A percentile compares a stretch with the other conserved stretches of the same genome.
Conservation (phyloP, 2,113 vertebrate species). For the Cochlearius cochlearius region DNA sequence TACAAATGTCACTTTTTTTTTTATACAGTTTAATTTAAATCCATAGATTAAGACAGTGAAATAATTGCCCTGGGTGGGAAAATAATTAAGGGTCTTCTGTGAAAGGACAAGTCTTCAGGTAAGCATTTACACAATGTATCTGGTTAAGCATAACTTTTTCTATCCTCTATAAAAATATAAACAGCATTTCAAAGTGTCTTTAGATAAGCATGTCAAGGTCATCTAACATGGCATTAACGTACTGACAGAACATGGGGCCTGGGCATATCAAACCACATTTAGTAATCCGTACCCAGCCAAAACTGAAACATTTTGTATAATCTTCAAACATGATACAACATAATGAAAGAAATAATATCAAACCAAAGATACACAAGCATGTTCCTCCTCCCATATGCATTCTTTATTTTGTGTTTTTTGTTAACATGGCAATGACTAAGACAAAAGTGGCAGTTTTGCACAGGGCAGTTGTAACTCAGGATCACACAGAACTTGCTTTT, state of each 20-base stretch:
- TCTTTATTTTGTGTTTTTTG: neutral
- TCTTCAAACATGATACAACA: neutral
- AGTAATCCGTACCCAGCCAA: neutral
- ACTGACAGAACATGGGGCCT: neutral
- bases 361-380: neutral
- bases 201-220: neutral
- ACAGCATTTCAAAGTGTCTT: constrained; percentile 40
- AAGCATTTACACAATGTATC: constrained; percentile 32
- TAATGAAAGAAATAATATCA: neutral
- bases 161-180: constrained; percentile 75
- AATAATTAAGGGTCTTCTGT: neutral
- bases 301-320: neutral
- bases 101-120: constrained; percentile 36
- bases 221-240: neutral
- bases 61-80: constrained; percentile 20
- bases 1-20: constrained; percentile 44
- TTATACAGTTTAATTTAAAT: constrained; percentile 48
- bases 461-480: neutral
- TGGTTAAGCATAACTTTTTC: constrained; percentile 51
- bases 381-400: neutral
- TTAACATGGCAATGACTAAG: neutral
- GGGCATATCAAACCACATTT: neutral
- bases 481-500: neutral
- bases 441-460: neutral
- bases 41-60: constrained; percentile 49